Evolutionary conservation across 2,888 invertebrate genomes (phyloP).

Genomic region (Philereme transversata): DNA sequence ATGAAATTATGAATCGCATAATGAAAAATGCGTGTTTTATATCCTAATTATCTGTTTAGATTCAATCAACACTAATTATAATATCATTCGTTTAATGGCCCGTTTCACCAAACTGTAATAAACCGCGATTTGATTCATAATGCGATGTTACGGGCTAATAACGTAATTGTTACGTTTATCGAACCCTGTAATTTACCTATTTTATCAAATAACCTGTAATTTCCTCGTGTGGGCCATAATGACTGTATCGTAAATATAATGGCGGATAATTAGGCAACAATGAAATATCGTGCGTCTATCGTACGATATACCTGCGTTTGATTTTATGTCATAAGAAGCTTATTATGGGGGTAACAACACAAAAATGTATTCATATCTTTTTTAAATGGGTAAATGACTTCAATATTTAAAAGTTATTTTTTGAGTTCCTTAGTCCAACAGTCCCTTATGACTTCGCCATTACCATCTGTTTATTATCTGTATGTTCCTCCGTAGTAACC

Average conservation of each 20-base stretch:
- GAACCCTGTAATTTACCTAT: slow-evolving; percentile 20
- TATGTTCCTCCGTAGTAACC: no score
- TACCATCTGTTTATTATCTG: no score
- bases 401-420: no score
- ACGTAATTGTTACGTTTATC: slow-evolving; percentile 31
- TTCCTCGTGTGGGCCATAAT: slow-evolving; percentile 15
- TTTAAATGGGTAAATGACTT: background rate
- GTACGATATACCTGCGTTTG: slow-evolving; percentile 1
- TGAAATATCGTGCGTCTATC: slow-evolving; percentile 11
- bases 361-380: slow-evolving; percentile 7
- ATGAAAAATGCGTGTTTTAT: slow-evolving; percentile 3
- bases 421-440: no score
- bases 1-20: no score
- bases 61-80: slow-evolving; percentile 7
- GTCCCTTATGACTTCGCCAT: no score
- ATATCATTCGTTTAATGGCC: slow-evolving; percentile 14
- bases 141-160: slow-evolving; percentile 33
- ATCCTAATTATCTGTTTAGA: background rate
- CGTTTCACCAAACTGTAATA: slow-evolving; percentile 15
- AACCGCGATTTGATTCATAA: slow-evolving; percentile 22
- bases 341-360: slow-evolving; percentile 1
- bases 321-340: slow-evolving; percentile 10
- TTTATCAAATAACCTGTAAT: slow-evolving; percentile 24
- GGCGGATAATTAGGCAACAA: slow-evolving; percentile 30
- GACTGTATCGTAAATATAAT: slow-evolving; percentile 36